Evolutionary conservation across 2,113 vertebrate genomes (phyloP), one percentile per base, ranked within the genome.

Genomic region (Barbus barbus): DNA sequence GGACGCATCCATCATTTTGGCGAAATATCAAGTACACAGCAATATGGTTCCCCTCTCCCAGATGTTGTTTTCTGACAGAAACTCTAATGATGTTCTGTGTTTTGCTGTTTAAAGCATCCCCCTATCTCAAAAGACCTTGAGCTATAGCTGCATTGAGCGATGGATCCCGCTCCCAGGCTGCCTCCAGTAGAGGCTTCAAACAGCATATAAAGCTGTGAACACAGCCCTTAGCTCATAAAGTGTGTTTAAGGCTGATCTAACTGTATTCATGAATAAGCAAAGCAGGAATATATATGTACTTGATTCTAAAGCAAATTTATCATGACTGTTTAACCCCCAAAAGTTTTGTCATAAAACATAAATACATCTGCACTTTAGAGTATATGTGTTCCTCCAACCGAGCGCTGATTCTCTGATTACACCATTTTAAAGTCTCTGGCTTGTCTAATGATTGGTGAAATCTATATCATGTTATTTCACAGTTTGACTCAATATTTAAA

Each of bases 71-170:
- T 74, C 67, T 74, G 84, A 81, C 77, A 85, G 77, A 79, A 60
- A 33, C 77, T 46, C 78, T 85, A 80, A 85, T 85, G 77, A 80
- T 81, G 78, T 74, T 73, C 78, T 85, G 76, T 79, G 65, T 81
- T 84, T 58, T 26, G n/a, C 77, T 81, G 77, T 81, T 81, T 85
- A 85, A 85, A 80, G 67, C 84, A 80, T 85, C 77, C 78, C 61
- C 53, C 76, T 63, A 48, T 85, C 84, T 81, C 78, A 31, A 36
- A 85, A 85, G 77, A 85, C 84, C 84, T 85, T 85, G 77, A 78
- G 84, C 83, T 81, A 51, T 78, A 46, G 77, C 84, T 74, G 84
- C 28, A 53, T 26, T 85, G 83, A 85, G 77, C 28, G 78, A 85
- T 80, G 69, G 28, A 71, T 51, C 46, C 56, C 5, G 53, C 67